phyloP scores from a whole-genome alignment of 2,888 invertebrate species.

The Pegoplata infirma region DNA sequence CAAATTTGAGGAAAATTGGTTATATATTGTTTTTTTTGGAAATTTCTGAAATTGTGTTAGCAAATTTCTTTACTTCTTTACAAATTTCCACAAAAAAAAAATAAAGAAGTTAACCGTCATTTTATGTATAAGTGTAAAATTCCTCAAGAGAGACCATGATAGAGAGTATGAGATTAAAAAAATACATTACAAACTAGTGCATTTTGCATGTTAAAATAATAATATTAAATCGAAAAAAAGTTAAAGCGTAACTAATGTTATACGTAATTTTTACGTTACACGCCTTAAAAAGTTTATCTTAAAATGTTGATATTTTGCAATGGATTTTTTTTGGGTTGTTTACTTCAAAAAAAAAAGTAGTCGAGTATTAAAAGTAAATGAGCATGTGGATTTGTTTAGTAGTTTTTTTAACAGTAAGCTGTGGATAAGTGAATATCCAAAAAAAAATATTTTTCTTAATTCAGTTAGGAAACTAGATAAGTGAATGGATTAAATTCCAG shows the following conservation, averaged over 20 bases:
- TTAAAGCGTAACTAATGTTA: constrained; percentile 49
- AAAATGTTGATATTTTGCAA: constrained; percentile 50
- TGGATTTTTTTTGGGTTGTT: constrained; percentile 14
- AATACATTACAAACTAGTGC: constrained; percentile 17
- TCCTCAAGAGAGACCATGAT: background rate
- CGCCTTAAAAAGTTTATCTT: constrained; percentile 57
- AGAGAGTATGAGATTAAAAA: background rate
- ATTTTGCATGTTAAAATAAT: constrained; percentile 22
- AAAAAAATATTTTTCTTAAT: no score
- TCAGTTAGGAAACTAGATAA: no score
- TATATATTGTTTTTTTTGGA: no score
- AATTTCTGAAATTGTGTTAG: no score
- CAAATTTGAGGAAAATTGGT: no score
- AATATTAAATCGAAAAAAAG: constrained; percentile 19
- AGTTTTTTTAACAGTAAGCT: background rate
- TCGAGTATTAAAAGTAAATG: background rate
- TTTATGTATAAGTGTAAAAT: no score
- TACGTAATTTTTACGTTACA: constrained; percentile 48
- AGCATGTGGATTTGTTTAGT: background rate
- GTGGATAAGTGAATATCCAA: no score
- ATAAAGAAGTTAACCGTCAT: no score
- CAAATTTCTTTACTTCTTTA: no score
- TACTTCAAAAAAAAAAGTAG: background rate
- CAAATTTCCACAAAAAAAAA: no score
- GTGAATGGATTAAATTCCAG: no score